These are phyloP conservation scores for Onychorhynchus coronatus DNA, from an alignment of 2,113 vertebrate species.

Conservation along the genomic window DNA sequence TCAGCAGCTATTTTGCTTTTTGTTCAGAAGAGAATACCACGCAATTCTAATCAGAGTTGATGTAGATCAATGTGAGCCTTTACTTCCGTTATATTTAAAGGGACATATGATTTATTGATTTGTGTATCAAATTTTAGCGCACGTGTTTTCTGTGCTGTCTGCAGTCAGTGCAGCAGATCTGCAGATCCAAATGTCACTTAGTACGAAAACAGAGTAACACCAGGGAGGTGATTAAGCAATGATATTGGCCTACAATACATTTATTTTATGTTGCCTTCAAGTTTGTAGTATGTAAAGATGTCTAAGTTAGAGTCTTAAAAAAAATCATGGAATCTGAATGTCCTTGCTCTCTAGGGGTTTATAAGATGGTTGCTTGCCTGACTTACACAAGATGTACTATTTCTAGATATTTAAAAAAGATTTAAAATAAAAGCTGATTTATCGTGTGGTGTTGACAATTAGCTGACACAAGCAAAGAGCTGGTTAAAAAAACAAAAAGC, in stretches of 20 bases:
- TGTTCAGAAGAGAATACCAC: neutral
- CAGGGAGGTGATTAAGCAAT: neutral
- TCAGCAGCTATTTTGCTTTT: neutral
- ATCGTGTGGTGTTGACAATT: neutral
- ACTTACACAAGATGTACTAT: neutral
- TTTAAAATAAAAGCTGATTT: neutral
- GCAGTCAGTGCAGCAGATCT: neutral
- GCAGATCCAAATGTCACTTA: neutral
- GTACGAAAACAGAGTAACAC: neutral
- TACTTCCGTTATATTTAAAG: slow-evolving; percentile 34
- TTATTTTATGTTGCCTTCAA: neutral
- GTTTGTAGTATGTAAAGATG: neutral
- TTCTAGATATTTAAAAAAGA: neutral
- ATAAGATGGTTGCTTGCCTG: neutral
- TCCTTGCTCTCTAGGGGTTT: neutral
- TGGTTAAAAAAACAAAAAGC: neutral
- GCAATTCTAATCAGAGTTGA: neutral
- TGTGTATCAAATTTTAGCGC: slow-evolving; percentile 25
- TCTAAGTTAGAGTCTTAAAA: neutral
- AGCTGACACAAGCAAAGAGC: neutral
- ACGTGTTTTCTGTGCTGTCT: neutral
- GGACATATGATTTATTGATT: slow-evolving; percentile 50
- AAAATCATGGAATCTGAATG: neutral
- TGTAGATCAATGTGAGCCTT: slow-evolving; percentile 17
- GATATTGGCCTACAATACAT: neutral